Percentiles rank a stretch among this genome's conserved stretches.
phyloP scores from a whole-genome alignment of 2,888 invertebrate species.

The Pristionchus arcanus region DNA sequence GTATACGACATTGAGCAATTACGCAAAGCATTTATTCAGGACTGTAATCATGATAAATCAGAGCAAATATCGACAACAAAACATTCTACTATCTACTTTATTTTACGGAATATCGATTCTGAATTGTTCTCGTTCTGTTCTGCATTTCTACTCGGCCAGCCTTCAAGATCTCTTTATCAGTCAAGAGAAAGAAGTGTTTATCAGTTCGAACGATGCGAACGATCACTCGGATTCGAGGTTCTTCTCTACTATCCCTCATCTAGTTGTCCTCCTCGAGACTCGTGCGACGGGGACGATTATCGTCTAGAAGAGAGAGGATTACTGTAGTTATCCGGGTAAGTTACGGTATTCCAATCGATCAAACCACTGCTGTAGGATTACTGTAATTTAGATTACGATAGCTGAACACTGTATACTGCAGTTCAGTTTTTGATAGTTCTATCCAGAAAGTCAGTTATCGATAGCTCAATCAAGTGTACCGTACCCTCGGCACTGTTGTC shows the following conservation, averaged over 20 bases:
- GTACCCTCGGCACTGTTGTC: constrained; percentile 32
- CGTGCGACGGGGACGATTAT: not conserved
- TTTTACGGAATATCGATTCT: too few species aligned
- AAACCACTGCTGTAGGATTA: not conserved
- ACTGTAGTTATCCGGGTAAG: not conserved
- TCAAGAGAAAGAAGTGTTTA: constrained; percentile 26
- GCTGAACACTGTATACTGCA: not conserved
- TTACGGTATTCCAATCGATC: not conserved
- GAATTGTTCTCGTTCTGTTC: too few species aligned
- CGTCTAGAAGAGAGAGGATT: not conserved
- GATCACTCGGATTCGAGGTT: not conserved
- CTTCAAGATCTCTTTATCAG: constrained; percentile 37
- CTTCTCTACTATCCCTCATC: not conserved
- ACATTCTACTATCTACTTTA: too few species aligned
- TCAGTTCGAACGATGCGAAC: not conserved
- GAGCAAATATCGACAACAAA: too few species aligned
- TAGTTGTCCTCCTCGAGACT: constrained; percentile 18
- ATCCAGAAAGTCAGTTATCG: not conserved
- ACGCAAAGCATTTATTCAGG: too few species aligned
- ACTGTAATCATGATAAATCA: too few species aligned
- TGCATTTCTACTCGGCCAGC: too few species aligned
- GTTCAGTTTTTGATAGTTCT: not conserved
- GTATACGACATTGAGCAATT: too few species aligned
- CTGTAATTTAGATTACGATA: not conserved
- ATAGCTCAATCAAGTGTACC: not conserved